Evolutionary conservation across 2,113 vertebrate species (phyloP).

Genomic region (Typhlomys cinereus): DNA sequence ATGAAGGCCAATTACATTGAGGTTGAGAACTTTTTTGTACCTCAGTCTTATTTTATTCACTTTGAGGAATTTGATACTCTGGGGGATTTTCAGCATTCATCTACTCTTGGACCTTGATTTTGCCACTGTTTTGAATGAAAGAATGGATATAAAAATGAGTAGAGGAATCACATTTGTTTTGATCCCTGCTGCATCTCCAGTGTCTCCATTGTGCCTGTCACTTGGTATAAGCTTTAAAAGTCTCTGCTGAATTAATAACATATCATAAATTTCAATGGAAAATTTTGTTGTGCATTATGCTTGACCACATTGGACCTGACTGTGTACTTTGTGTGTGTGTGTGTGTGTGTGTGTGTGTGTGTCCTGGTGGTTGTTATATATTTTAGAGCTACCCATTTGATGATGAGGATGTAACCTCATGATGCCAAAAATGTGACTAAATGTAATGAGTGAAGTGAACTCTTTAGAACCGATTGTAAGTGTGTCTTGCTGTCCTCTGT

Average conservation of each 20-base stretch:
- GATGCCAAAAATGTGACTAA: not conserved
- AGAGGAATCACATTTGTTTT: not conserved
- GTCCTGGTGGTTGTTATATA: not conserved
- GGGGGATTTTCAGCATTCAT: not conserved
- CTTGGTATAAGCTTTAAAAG: not conserved
- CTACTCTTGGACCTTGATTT: not conserved
- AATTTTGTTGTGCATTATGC: not conserved
- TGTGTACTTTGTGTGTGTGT: not conserved
- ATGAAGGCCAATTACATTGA: not conserved
- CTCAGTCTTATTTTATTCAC: not conserved
- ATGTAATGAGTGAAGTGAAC: not conserved
- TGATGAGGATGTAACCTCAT: not conserved
- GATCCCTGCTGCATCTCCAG: not conserved
- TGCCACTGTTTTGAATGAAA: not conserved
- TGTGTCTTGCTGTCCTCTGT: not conserved
- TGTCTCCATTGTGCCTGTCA: not conserved
- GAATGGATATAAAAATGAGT: not conserved
- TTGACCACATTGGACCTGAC: not conserved
- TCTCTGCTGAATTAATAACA: not conserved
- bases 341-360: too few species aligned
- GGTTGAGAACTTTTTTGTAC: not conserved
- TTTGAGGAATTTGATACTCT: not conserved
- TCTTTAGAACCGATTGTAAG: not conserved
- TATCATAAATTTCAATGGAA: not conserved
- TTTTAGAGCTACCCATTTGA: not conserved